phyloP scores from a whole-genome alignment of 2,797 vertebrate species.

The Lemur catta region DNA sequence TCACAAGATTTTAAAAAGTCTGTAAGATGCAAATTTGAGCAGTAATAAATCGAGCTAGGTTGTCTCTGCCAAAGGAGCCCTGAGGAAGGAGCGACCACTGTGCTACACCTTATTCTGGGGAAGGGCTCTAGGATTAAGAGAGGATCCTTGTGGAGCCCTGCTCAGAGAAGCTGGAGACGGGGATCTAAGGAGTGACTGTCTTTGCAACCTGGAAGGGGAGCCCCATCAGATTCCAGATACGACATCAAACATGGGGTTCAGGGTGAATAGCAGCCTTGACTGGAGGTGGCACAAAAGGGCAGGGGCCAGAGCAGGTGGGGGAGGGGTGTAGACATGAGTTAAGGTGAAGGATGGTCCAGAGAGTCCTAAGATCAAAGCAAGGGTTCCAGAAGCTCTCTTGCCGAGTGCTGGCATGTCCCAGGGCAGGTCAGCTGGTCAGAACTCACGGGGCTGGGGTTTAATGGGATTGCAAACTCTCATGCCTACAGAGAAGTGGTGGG shows the following conservation, averaged over 20 bases:
- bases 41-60: rapidly evolving
- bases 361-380: not conserved
- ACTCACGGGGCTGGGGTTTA: not conserved
- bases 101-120: rapidly evolving
- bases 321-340: rapidly evolving
- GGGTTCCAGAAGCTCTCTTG: not conserved
- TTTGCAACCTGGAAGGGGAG: not conserved
- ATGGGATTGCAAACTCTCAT: too few relatives aligned
- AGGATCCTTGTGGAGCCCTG: not conserved
- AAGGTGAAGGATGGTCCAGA: too few relatives aligned
- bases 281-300: not conserved
- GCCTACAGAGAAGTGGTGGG: not conserved
- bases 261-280: not conserved
- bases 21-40: not conserved
- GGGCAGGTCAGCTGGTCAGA: not conserved
- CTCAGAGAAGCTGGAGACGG: not conserved
- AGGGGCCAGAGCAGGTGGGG: not conserved
- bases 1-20: not conserved
- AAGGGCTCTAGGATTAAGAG: not conserved
- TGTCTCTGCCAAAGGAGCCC: rapidly evolving
- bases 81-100: rapidly evolving
- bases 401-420: not conserved
- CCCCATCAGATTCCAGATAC: not conserved
- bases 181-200: rapidly evolving
- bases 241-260: not conserved